Evolutionary conservation across 1,140 invertebrate genomes (phyloP).

Genomic region (Trichonephila clavata): DNA sequence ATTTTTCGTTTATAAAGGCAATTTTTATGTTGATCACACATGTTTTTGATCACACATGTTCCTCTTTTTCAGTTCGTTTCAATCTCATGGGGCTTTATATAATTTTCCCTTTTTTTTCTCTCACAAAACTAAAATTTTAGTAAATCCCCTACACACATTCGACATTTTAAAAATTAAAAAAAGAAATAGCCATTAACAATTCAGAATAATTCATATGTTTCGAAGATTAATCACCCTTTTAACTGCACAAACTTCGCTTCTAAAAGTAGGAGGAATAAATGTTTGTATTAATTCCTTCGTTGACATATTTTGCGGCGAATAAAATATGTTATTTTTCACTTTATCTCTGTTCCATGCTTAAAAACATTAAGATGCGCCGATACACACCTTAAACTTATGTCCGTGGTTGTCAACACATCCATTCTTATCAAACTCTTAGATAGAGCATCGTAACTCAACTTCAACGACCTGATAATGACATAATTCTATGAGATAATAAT

Average conservation of each 20-base stretch:
- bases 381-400: conserved; percentile 31
- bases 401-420: conserved; percentile 1
- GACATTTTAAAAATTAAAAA: too few species aligned
- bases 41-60: too few species aligned
- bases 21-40: too few species aligned
- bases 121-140: too few species aligned
- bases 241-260: neutral
- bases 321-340: neutral
- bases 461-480: conserved; percentile 4
- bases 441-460: neutral
- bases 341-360: neutral
- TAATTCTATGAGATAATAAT: neutral
- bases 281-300: neutral
- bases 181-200: too few species aligned
- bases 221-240: too few species aligned
- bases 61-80: too few species aligned
- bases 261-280: neutral
- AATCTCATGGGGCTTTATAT: too few species aligned
- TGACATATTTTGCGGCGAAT: neutral
- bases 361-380: neutral
- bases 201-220: too few species aligned
- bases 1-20: too few species aligned
- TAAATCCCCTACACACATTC: too few species aligned
- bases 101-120: too few species aligned
- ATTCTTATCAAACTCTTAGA: neutral